Evolutionary conservation across 2,113 vertebrate genomes (phyloP), one percentile per base, ranked within the genome.

Genomic region (Coptodon bakossiorum): DNA sequence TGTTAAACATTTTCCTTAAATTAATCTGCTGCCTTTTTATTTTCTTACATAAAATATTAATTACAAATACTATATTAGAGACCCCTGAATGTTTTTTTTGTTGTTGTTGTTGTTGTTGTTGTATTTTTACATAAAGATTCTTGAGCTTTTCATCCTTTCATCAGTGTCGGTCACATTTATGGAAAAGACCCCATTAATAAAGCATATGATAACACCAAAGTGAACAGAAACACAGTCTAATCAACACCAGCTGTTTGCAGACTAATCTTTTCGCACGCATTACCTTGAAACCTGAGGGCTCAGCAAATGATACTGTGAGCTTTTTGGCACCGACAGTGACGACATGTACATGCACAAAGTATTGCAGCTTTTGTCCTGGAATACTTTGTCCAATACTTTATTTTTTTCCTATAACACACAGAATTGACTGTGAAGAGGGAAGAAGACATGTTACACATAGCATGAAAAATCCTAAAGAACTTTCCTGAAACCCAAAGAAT

Each of bases 1-100:
- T 17, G 0, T 31, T 16, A 16, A 5, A 29, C 0, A 59, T 59
- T 59, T 59, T 31, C 2, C 27, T 31, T 31, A 29, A 31, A 17
- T 16, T 61, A 5, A 29, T 17, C 14, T 31, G 14, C 14, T 31
- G 14, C 1, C 27, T 61, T 61, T 61, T 61, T 9, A 3, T 29
- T 16, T 59, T 16, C 2, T 13, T 3, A 29, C 13, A 16, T 5
- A 59, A 5, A 5, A 16, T 27, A 3, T 9, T 9, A 16, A 27
- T 14, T 29, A 27, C 6, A 5, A 57, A 57, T 14, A 57, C 0
- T 5, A 57, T 7, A 2, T 57, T 57, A 14, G 2, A 52, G 56
- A 59, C 22, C 22, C 22, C 22, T 22, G 22, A 22, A 22, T 22
- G 22, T 22, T 22, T n/a, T n/a, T n/a, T n/a, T n/a, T n/a, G n/a